Conservation (phyloP, 2,888 invertebrate species). For the Lochmaea capreae region DNA sequence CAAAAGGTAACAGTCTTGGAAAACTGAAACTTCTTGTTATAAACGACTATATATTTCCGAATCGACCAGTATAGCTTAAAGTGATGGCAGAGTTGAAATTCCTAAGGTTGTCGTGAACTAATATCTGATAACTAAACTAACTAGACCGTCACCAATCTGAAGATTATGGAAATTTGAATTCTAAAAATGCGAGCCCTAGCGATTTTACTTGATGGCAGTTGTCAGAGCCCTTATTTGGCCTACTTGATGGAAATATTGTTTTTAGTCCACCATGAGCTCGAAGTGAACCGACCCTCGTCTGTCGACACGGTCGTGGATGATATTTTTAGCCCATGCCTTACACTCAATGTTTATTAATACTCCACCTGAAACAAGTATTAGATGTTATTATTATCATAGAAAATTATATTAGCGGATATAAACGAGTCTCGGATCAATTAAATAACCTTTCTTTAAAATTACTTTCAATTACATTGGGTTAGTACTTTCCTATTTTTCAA, state of each 20-base stretch:
- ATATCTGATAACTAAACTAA: constrained; percentile 45
- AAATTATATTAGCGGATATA: background rate
- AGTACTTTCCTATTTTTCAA: too few species aligned
- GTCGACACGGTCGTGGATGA: constrained; percentile 87
- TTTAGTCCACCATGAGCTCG: constrained; percentile 92
- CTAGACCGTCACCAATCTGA: constrained; percentile 46
- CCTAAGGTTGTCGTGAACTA: constrained; percentile 46
- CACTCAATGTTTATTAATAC: constrained; percentile 94
- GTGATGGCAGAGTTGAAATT: constrained; percentile 47
- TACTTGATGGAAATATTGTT: constrained; percentile 31
- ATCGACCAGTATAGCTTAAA: constrained; percentile 37
- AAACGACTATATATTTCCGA: constrained; percentile 29
- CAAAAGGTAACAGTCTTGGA: background rate
- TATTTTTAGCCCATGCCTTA: constrained; percentile 93
- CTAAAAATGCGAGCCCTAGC: constrained; percentile 44
- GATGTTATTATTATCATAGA: background rate
- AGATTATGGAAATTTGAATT: constrained; percentile 39
- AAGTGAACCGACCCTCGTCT: constrained; percentile 94
- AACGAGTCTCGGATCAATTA: background rate
- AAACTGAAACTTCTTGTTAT: constrained; percentile 15
- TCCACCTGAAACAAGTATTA: constrained; percentile 71
- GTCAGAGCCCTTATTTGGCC: constrained; percentile 58
- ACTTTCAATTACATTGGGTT: too few species aligned
- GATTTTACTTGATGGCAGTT: constrained; percentile 62
- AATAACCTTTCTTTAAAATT: too few species aligned